Evolutionary conservation across 2,797 vertebrate genomes (phyloP).

Genomic region (Rhyacichthys aspro): DNA sequence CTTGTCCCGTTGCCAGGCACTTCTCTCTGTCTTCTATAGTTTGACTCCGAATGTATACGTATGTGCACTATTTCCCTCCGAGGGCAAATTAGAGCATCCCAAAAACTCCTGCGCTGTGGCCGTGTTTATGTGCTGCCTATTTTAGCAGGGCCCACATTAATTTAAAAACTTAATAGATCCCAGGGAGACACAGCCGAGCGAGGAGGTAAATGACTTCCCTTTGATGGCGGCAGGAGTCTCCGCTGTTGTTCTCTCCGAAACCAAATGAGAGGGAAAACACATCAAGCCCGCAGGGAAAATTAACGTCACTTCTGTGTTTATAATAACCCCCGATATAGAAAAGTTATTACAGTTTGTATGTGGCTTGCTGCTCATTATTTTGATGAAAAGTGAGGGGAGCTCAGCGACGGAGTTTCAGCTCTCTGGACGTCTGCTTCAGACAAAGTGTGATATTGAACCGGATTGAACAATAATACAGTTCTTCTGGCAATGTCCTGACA

Average conservation of each 20-base stretch:
- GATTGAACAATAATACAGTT: neutral
- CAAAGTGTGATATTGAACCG: neutral
- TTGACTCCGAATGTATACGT: slow-evolving; percentile 10
- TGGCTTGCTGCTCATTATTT: slow-evolving; percentile 3
- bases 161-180: slow-evolving; percentile 40
- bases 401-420: neutral
- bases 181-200: slow-evolving; percentile 31
- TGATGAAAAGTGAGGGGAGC: neutral
- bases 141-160: slow-evolving; percentile 13
- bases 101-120: slow-evolving; percentile 2
- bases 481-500: too few relatives aligned
- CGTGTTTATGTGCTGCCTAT: slow-evolving; percentile 12
- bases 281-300: slow-evolving; percentile 3
- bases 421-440: neutral
- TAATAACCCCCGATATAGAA: slow-evolving; percentile 6
- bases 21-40: slow-evolving; percentile 1
- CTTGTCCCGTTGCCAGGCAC: neutral
- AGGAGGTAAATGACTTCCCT: slow-evolving; percentile 30
- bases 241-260: slow-evolving; percentile 2
- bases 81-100: slow-evolving; percentile 14
- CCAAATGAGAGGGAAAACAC: slow-evolving; percentile 20
- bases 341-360: neutral
- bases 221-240: slow-evolving; percentile 8
- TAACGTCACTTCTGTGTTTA: slow-evolving; percentile 6
- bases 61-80: neutral